Evolutionary conservation across 2,888 invertebrate species (phyloP), one percentile per base, ranked within the genome.

Genomic region (Heliothis peltigera): DNA sequence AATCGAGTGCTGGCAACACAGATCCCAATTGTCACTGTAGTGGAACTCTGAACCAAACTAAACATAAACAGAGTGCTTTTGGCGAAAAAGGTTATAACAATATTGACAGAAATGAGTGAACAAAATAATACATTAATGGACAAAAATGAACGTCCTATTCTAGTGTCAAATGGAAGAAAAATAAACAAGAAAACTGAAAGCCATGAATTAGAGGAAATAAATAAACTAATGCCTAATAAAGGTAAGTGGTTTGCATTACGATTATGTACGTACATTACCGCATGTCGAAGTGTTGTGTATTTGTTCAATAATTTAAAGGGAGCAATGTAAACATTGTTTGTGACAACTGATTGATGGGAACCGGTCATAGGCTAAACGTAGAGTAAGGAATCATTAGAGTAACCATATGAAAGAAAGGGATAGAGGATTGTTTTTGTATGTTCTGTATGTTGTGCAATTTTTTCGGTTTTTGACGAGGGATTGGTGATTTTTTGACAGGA

Each of bases 171-270:
- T 28, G 25, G 44, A 5, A 25, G n/a, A 19, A 19, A 15, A 46
- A 59, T n/a, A 12, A 39, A 60, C 28, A 70, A 28, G 18, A 54
- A 65, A 12, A 57, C 42, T n/a, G 60, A 44, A 57, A 57, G 54
- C n/a, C 25, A 76, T 58, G 60, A 73, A 12, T 54, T 76, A 12
- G 56, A 57, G 48, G 77, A 71, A 55, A 55, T 48, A 44, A 48
- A 15, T 55, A 58, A 60, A 60, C 53, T 73, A 12, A 43, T 73
- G 15, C n/a, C 49, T 4, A 18, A 25, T 44, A 64, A 47, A 42
- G 65, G 73, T 73, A n/a, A 73, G 77, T 76, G 44, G n/a, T 52
- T 56, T 46, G 21, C 10, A 15, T 19, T 22, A 53, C 15, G n/a
- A 57, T 57, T 12, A 22, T 39, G 15, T 35, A 12, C n/a, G n/a